Evolutionary conservation across 2,888 invertebrate genomes (phyloP).

Genomic region (Griposia aprilina): DNA sequence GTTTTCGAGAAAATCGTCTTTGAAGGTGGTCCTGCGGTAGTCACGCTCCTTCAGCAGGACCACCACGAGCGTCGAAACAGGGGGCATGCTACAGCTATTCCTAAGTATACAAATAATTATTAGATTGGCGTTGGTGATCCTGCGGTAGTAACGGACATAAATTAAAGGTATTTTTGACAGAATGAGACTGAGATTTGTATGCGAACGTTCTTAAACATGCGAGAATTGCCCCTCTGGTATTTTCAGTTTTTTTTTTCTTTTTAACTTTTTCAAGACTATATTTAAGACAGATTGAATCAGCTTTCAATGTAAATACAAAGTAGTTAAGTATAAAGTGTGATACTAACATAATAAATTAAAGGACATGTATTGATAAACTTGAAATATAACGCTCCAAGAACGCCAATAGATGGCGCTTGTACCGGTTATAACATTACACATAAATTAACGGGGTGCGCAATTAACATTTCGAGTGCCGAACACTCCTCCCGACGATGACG

Average conservation of each 20-base stretch:
- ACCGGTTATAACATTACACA: slow-evolving; percentile 35
- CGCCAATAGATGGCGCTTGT: slow-evolving; percentile 43
- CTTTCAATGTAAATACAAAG: background rate
- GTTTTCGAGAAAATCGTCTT: too few relatives aligned
- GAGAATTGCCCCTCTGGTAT: background rate
- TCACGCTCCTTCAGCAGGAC: too few relatives aligned
- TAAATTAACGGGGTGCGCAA: slow-evolving; percentile 51
- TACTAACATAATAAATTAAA: slow-evolving; percentile 10
- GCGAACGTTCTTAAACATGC: background rate
- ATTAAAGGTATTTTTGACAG: background rate
- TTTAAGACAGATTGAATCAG: background rate
- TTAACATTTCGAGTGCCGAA: slow-evolving; percentile 58
- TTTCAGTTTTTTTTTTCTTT: background rate
- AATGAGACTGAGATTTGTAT: background rate
- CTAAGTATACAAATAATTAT: too few relatives aligned
- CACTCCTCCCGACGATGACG: slow-evolving; percentile 41
- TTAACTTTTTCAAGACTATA: background rate
- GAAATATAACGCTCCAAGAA: slow-evolving; percentile 11
- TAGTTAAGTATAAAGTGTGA: background rate
- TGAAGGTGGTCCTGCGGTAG: too few relatives aligned
- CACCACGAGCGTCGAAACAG: too few relatives aligned
- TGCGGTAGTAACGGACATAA: too few relatives aligned
- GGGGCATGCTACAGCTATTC: too few relatives aligned
- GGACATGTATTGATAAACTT: background rate
- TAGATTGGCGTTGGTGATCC: too few relatives aligned